Evolutionary conservation across 2,797 vertebrate species (phyloP).

Genomic region (Rhinophrynus dorsalis): DNA sequence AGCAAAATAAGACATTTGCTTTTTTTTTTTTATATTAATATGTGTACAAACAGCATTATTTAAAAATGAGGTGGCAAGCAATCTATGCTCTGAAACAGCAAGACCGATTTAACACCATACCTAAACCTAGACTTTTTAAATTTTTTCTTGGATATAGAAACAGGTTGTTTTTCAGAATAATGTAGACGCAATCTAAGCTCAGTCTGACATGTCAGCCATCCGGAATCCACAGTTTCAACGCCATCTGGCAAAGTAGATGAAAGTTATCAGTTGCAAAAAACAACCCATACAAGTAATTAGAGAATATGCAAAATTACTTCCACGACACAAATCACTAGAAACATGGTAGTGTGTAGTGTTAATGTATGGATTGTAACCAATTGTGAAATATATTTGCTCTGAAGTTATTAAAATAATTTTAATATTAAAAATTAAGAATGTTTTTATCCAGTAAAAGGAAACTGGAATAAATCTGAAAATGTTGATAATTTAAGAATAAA

Average conservation of each 20-base stretch:
- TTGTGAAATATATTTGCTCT: too few species aligned
- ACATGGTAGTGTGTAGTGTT: neutral
- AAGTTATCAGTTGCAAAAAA: slow-evolving; percentile 41
- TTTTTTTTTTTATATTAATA: too few species aligned
- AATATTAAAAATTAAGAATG: too few species aligned
- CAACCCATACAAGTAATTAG: slow-evolving; percentile 22
- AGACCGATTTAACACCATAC: slow-evolving; percentile 64
- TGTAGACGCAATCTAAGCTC: slow-evolving; percentile 94
- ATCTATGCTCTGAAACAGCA: slow-evolving; percentile 33
- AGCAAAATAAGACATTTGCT: too few species aligned
- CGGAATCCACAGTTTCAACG: slow-evolving; percentile 83
- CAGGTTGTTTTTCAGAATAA: slow-evolving; percentile 86
- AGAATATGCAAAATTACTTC: slow-evolving; percentile 13
- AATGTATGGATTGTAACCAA: neutral
- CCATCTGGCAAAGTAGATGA: slow-evolving; percentile 72
- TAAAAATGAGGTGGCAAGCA: slow-evolving; percentile 12
- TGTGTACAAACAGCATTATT: slow-evolving; percentile 28
- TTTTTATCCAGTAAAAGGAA: too few species aligned
- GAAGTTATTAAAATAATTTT: too few species aligned
- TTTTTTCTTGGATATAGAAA: slow-evolving; percentile 95
- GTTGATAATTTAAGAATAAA: neutral
- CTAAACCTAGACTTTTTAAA: slow-evolving; percentile 97
- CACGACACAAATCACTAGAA: neutral
- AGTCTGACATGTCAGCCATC: slow-evolving; percentile 96
- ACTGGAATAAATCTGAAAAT: too few species aligned